A percentile compares a stretch with the other conserved stretches of the same genome.
Evolutionary conservation across 2,113 vertebrate species (phyloP).

Genomic region (Hippopotamus amphibius): DNA sequence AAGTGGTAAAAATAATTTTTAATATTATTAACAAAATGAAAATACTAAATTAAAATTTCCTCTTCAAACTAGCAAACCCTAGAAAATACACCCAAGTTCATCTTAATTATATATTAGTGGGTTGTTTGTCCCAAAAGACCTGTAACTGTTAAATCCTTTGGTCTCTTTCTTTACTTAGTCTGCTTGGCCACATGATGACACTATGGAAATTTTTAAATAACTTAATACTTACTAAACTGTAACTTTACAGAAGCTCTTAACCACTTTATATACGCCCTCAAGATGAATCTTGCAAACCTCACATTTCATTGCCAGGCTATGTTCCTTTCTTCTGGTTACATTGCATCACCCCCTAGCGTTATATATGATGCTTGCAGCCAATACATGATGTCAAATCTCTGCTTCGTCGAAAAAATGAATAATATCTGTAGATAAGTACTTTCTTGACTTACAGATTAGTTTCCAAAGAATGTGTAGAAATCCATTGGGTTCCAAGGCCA

Average conservation of each 20-base stretch:
- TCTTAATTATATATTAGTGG: neutral
- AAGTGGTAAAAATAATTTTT: conserved; percentile 25
- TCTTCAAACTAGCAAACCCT: neutral
- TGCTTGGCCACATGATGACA: neutral
- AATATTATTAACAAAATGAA: conserved; percentile 41
- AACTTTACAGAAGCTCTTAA: conserved; percentile 22
- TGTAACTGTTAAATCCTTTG: neutral
- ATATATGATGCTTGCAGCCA: neutral
- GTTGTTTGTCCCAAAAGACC: neutral
- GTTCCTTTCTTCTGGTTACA: neutral
- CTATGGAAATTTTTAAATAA: neutral
- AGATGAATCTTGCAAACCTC: neutral
- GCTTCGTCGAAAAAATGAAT: neutral
- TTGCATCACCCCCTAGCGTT: conserved; percentile 42
- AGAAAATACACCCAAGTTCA: conserved; percentile 31
- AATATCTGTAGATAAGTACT: neutral
- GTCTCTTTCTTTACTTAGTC: neutral
- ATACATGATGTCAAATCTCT: neutral
- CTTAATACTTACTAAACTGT: neutral
- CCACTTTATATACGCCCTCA: neutral
- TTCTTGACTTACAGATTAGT: neutral
- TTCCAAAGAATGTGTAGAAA: conserved; percentile 31
- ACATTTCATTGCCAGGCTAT: neutral
- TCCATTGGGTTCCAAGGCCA: neutral
- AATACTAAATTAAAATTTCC: neutral